phyloP scores from a whole-genome alignment of 2,888 invertebrate genomes.

The Synergus japonicus region DNA sequence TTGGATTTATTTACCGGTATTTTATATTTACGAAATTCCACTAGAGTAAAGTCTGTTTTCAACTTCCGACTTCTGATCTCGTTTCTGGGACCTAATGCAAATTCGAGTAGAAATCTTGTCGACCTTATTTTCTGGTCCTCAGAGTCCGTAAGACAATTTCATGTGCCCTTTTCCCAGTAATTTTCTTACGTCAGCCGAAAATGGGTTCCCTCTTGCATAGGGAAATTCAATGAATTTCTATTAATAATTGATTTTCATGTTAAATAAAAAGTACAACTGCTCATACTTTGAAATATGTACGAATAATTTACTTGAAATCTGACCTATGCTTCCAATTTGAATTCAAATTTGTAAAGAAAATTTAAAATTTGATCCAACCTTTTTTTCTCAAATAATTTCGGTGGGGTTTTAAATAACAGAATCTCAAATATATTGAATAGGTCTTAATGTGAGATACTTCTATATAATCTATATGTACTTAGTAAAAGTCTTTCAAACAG shows the following conservation, averaged over 20 bases:
- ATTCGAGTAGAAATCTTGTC: conserved; percentile 44
- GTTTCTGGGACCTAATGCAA: conserved; percentile 49
- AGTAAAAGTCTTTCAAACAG: neutral
- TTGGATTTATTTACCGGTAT: neutral
- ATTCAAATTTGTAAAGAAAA: neutral
- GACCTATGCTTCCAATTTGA: neutral
- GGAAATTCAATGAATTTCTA: neutral
- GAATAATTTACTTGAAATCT: too few relatives aligned
- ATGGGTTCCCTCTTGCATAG: neutral
- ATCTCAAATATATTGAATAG: too few relatives aligned
- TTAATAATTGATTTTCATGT: neutral
- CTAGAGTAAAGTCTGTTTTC: neutral
- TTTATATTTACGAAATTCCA: neutral
- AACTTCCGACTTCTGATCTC: neutral
- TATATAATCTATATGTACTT: too few relatives aligned
- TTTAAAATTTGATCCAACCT: too few relatives aligned
- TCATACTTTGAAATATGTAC: neutral
- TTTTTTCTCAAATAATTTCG: too few relatives aligned
- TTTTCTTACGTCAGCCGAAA: conserved; percentile 10
- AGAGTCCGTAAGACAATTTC: neutral
- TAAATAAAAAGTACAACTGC: neutral
- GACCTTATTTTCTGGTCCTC: neutral
- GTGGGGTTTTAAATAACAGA: too few relatives aligned
- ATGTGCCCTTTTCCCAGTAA: neutral
- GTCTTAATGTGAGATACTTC: too few relatives aligned